Percentiles rank a stretch among this genome's conserved stretches.
Evolutionary conservation across 2,113 vertebrate genomes (phyloP).

Genomic region (Hassar affinis): DNA sequence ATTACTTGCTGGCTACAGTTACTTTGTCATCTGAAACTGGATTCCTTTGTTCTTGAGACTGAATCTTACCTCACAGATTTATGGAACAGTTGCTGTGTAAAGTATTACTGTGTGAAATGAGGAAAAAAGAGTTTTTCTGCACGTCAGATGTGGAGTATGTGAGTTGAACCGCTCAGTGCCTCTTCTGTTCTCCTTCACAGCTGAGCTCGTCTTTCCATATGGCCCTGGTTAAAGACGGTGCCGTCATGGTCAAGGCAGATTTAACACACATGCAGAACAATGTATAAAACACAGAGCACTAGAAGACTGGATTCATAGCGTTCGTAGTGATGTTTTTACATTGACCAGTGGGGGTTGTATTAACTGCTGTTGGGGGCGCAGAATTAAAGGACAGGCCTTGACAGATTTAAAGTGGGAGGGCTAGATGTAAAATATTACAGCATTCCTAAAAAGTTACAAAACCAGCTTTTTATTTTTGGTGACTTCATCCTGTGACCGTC

Average conservation of each 20-base stretch:
- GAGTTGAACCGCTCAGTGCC: slow-evolving; percentile 33
- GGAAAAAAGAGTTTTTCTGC: background rate
- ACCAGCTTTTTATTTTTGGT: background rate
- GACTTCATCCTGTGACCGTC: background rate
- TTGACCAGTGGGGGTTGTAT: slow-evolving; percentile 51
- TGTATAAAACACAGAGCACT: slow-evolving; percentile 28
- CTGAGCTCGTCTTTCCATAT: slow-evolving; percentile 60
- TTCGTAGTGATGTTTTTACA: slow-evolving; percentile 38
- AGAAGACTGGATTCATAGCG: slow-evolving; percentile 34
- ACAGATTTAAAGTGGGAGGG: slow-evolving; percentile 33
- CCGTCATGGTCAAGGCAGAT: slow-evolving; percentile 54
- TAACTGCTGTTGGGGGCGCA: slow-evolving; percentile 3
- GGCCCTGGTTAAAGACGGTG: slow-evolving; percentile 59
- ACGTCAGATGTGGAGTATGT: slow-evolving; percentile 47
- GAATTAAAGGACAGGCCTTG: slow-evolving; percentile 47
- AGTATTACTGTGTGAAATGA: slow-evolving; percentile 10
- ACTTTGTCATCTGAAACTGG: background rate
- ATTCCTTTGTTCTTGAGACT: background rate
- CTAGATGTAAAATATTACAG: background rate
- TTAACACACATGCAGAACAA: slow-evolving; percentile 47
- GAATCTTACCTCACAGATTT: background rate
- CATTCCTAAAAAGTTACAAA: slow-evolving; percentile 4
- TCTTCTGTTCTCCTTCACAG: slow-evolving; percentile 42
- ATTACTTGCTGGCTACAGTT: background rate
- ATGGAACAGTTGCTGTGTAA: slow-evolving; percentile 14